Evolutionary conservation across 2,797 vertebrate genomes (phyloP).

Genomic region (Heliangelus exortis): DNA sequence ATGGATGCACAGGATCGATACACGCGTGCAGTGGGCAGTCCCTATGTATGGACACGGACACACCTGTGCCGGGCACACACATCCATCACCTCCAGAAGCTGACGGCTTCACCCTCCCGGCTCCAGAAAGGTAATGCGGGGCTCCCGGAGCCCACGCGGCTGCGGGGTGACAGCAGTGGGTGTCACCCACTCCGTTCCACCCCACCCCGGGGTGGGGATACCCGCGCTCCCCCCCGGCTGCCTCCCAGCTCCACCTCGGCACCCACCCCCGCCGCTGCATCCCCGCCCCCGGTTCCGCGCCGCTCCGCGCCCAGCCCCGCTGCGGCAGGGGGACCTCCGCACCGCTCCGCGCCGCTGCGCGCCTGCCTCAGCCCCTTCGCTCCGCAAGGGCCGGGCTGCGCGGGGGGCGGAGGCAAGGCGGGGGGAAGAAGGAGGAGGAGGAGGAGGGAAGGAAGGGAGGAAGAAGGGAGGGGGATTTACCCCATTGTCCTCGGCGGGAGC

Average conservation of each 20-base stretch:
- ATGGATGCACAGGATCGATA: accelerated
- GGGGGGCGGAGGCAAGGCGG: slow-evolving; percentile 3
- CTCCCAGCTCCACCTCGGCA: background rate
- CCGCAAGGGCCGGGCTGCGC: slow-evolving; percentile 41
- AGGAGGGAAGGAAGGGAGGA: background rate
- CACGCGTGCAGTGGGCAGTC: accelerated
- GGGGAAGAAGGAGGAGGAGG: background rate
- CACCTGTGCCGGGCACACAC: background rate
- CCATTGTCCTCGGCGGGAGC: slow-evolving; percentile 40
- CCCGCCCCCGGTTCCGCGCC: background rate
- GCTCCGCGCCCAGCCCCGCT: background rate
- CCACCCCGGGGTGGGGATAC: background rate
- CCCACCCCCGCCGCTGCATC: background rate
- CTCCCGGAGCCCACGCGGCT: background rate
- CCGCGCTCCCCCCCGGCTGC: too few species aligned
- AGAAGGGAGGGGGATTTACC: slow-evolving; percentile 10
- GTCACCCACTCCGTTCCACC: background rate
- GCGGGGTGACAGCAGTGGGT: too few species aligned
- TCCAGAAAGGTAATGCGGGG: background rate
- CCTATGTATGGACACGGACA: accelerated
- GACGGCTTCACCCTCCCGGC: background rate
- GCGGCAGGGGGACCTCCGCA: slow-evolving; percentile 30
- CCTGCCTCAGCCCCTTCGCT: background rate
- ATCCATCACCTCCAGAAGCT: background rate
- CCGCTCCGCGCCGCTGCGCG: slow-evolving; percentile 44